Conservation (phyloP, 1,140 invertebrate genomes). For the Drosophila tristis region DNA sequence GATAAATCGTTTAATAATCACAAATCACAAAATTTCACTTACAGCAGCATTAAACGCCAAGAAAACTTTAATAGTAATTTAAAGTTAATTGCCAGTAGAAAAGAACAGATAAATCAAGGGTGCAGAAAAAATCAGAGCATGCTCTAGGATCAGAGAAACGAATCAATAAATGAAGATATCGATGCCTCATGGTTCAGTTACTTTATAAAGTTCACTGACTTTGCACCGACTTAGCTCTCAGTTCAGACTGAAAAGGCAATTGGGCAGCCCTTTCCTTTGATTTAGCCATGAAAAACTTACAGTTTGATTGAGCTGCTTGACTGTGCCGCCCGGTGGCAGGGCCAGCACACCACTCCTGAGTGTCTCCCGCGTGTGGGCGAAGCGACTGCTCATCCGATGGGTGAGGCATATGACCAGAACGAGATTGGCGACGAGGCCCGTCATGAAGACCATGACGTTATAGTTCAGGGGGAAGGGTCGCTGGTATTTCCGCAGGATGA, state of each 20-base stretch:
- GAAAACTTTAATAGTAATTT: too few relatives aligned
- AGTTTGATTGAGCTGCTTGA: constrained; percentile 34
- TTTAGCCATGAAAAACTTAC: constrained; percentile 31
- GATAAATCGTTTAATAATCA: constrained; percentile 7
- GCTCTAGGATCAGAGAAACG: too few relatives aligned
- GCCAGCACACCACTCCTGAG: neutral
- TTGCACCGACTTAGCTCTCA: neutral
- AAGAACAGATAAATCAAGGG: too few relatives aligned
- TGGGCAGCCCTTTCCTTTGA: neutral
- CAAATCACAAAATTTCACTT: neutral
- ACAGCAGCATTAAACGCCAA: too few relatives aligned
- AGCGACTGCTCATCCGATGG: constrained; percentile 21
- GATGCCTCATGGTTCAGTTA: too few relatives aligned
- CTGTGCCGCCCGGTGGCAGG: constrained; percentile 21
- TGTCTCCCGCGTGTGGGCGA: constrained; percentile 8
- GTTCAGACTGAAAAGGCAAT: neutral
- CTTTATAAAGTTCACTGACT: too few relatives aligned
- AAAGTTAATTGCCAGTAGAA: too few relatives aligned
- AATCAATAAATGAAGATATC: too few relatives aligned
- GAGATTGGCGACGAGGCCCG: constrained; percentile 42
- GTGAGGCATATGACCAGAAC: constrained; percentile 38
- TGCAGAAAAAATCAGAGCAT: too few relatives aligned
- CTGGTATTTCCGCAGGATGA: constrained; percentile 23
- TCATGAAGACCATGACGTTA: neutral
- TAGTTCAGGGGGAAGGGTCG: constrained; percentile 4